Evolutionary conservation across 2,113 vertebrate genomes (phyloP), one percentile per base, ranked within the genome.

Genomic region (Dicerorhinus sumatrensis): DNA sequence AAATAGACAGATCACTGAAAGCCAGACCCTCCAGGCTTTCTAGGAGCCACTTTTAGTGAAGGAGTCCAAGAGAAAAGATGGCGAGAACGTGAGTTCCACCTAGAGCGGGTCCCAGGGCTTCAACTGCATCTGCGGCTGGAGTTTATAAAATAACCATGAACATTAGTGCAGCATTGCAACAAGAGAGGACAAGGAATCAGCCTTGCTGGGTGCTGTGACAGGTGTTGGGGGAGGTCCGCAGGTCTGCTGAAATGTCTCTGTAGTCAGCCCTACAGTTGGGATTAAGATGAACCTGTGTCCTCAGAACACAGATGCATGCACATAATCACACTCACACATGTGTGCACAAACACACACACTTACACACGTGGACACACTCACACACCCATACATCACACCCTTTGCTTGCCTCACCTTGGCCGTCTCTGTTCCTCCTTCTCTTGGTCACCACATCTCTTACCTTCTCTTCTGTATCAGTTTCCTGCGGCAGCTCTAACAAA

Each of bases 51-150:
- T 20, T 23, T 12, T 25, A 48, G 42, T 33, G 77, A 72, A 42
- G 46, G 42, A 63, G 20, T 7, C 21, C 58, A 20, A 29, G 54
- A 51, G 7, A 13, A 39, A 31, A 29, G 17, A 70, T 4, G 42
- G 39, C 6, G 21, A 46, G 0, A 20, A 9, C 7, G 13, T 9
- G 13, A 8, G 27, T 18, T 12, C 39, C 46, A 46, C 31, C 21
- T 10, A 8, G 63, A 21, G 5, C 0, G 36, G 14, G 39, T 20
- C 48, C 42, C 23, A 18, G 39, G 2, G 2, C 18, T 11, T 16
- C 51, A 33, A 13, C 5, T 4, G 5, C 11, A 3, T 8, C 33
- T 75, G 29, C 11, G 29, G 39, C 33, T 75, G 18, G 16, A 29
- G 4, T 9, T 39, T 18, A 18, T n/a, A 13, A 36, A 70, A 33